phyloP scores from a whole-genome alignment of 1,140 invertebrate species.

The Heliothis subflexa region DNA sequence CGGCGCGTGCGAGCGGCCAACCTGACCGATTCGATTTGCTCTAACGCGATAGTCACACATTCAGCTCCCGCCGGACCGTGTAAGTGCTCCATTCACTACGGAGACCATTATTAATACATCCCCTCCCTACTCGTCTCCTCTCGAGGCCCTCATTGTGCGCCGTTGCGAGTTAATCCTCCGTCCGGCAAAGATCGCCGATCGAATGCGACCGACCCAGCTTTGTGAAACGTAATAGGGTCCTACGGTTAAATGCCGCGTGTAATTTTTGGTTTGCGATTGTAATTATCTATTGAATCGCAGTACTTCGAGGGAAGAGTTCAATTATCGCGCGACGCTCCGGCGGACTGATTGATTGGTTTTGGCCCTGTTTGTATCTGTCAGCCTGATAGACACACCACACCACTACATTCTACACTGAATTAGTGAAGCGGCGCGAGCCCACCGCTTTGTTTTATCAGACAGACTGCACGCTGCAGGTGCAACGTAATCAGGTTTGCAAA shows the following conservation, averaged over 20 bases:
- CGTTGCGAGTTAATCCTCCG: slow-evolving; percentile 77
- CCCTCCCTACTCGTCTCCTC: slow-evolving; percentile 68
- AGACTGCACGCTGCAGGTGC: slow-evolving; percentile 15
- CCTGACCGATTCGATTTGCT: slow-evolving; percentile 81
- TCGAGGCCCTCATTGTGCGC: slow-evolving; percentile 74
- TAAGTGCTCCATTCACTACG: slow-evolving; percentile 82
- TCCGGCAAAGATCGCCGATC: slow-evolving; percentile 75
- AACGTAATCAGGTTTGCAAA: slow-evolving; percentile 14
- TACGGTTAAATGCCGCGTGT: slow-evolving; percentile 77
- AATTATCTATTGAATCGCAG: slow-evolving; percentile 80
- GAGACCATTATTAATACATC: slow-evolving; percentile 81
- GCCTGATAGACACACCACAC: slow-evolving; percentile 73
- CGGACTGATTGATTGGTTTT: slow-evolving; percentile 82
- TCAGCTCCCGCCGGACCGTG: slow-evolving; percentile 79
- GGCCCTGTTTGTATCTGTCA: slow-evolving; percentile 73
- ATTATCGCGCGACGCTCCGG: slow-evolving; percentile 79
- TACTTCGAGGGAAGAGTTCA: slow-evolving; percentile 79
- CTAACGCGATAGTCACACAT: slow-evolving; percentile 82
- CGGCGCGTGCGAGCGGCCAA: slow-evolving; percentile 70
- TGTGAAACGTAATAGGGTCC: slow-evolving; percentile 77
- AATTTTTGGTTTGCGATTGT: slow-evolving; percentile 84
- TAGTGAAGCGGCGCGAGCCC: slow-evolving; percentile 52
- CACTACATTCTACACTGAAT: slow-evolving; percentile 66
- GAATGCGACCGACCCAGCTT: slow-evolving; percentile 74
- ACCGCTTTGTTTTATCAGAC: slow-evolving; percentile 40